These are phyloP conservation scores for Holothuria leucospilota DNA, from an alignment of 53 echinoderm and acorn worm species.

Conservation along the genomic window DNA sequence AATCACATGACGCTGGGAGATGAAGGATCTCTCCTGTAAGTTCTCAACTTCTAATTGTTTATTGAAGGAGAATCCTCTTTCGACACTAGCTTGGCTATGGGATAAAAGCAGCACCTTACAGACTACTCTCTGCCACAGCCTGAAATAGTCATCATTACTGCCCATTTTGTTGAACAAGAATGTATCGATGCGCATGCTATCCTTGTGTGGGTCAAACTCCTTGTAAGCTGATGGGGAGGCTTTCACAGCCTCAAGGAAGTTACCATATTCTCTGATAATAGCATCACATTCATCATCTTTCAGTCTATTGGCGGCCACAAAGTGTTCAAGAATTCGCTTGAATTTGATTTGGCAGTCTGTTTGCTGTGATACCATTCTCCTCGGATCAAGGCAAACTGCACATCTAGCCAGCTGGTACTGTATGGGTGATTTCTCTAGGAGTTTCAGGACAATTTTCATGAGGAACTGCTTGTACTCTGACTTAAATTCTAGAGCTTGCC, in stretches of 20 bases:
- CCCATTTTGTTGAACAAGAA: conserved; percentile 47
- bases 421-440: conserved; percentile 29
- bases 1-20: not conserved
- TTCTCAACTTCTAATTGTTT: too few relatives aligned
- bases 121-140: conserved; percentile 59
- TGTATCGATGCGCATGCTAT: too few relatives aligned
- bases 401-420: too few relatives aligned
- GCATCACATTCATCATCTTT: conserved; percentile 50
- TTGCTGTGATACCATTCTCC: too few relatives aligned
- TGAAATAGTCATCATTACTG: conserved; percentile 36
- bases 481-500: too few relatives aligned
- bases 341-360: too few relatives aligned
- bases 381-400: conserved; percentile 40
- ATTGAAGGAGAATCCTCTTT: too few relatives aligned
- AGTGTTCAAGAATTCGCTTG: too few relatives aligned
- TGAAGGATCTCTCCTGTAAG: conserved; percentile 1
- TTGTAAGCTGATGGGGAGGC: conserved; percentile 32
- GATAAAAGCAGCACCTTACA: conserved; percentile 59
- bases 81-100: conserved; percentile 69
- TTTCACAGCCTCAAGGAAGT: conserved; percentile 38
- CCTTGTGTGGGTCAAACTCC: conserved; percentile 36
- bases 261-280: conserved; percentile 42
- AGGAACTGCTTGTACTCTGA: too few relatives aligned
- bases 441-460: too few relatives aligned
- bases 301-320: conserved; percentile 48